Evolutionary conservation across 1,140 invertebrate species (phyloP), one percentile per base, ranked within the genome.

Genomic region (Triops cancriformis): DNA sequence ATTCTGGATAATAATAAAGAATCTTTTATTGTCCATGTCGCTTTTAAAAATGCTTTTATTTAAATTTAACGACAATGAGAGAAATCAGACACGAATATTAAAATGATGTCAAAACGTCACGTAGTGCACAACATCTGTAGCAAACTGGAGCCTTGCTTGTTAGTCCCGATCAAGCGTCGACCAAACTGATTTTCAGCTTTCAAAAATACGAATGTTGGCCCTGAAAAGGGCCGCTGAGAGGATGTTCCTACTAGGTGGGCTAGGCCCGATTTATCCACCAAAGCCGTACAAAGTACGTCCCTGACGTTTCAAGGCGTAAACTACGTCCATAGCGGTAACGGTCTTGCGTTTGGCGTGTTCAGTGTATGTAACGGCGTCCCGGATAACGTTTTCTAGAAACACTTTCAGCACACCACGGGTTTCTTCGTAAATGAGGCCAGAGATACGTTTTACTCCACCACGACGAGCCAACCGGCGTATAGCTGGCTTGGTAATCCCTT

Each of bases 281-380:
- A 89, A 89, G 80, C 88, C 87, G 82, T 89, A 89, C 23, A 89
- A 82, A 43, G 87, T 89, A 74, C 91, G 86, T 42, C 93, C 93
- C 86, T 94, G 93, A 74, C 92, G 85, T 84, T 94, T 95, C 80
- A 94, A 85, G 31, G 92, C 92, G 82, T 94, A 94, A 26, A 95
- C 93, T 18, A 94, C 91, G 82, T 95, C 92, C 92, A 94, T 94
- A 75, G 92, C 92, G 11, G 93, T 94, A 45, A 90, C 87, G 26
- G 93, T 94, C 85, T 94, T 94, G 80, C 92, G 86, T 85, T 93
- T 93, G 80, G 91, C 91, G 84, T 93, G 91, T 83, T 92, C 91
- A 12, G 91, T 92, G 85, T 93, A 94, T n/a, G 91, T 93, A 75
- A 94, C 91, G 12, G 91, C 91, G 84, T 93, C 92, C 77, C 91